Conservation (phyloP, 2,113 vertebrate species). For the Hiodon tergisus region DNA sequence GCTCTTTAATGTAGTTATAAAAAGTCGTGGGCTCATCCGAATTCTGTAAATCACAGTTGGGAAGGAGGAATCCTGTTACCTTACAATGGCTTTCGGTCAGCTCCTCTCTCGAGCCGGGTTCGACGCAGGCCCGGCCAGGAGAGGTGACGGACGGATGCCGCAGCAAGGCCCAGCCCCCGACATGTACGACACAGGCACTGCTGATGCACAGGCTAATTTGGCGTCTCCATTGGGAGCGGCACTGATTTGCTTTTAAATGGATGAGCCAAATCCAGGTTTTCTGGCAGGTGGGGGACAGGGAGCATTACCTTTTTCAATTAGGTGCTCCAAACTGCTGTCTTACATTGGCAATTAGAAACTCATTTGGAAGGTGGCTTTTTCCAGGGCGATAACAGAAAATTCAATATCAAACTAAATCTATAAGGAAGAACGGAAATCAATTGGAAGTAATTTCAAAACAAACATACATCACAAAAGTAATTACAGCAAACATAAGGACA, state of each 20-base stretch:
- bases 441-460: too few relatives aligned
- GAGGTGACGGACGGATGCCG: background rate
- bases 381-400: too few relatives aligned
- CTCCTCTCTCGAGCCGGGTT: background rate
- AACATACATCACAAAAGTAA: too few relatives aligned
- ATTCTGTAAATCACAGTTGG: too few relatives aligned
- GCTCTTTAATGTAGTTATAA: too few relatives aligned
- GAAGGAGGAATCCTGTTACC: too few relatives aligned
- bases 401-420: too few relatives aligned
- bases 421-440: too few relatives aligned
- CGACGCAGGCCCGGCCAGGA: background rate
- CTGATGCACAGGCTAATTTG: background rate
- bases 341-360: background rate
- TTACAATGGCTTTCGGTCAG: background rate
- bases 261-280: constrained; percentile 3
- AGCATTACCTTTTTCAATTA: constrained; percentile 13
- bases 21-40: too few relatives aligned
- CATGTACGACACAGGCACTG: constrained; percentile 1
- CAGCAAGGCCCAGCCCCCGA: background rate
- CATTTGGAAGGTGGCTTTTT: too few relatives aligned
- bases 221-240: constrained; percentile 2
- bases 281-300: background rate
- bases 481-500: too few relatives aligned
- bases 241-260: constrained; percentile 12
- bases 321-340: constrained; percentile 3